phyloP scores from a whole-genome alignment of 2,113 vertebrate genomes.

The Engystomops pustulosus region DNA sequence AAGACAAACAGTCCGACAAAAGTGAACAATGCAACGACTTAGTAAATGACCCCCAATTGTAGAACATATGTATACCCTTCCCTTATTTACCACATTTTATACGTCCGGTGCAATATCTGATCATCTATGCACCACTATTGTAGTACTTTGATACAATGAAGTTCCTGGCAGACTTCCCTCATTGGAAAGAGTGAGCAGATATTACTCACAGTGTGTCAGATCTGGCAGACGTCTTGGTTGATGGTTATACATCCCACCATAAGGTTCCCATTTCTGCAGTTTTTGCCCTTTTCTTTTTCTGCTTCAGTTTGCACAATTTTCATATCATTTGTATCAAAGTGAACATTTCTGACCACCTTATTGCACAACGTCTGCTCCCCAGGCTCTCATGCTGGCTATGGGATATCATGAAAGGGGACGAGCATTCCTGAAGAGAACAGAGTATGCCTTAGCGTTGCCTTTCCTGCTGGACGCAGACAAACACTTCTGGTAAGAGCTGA shows the following conservation, averaged over 20 bases:
- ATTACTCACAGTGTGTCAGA: conserved; percentile 7
- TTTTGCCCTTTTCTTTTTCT: conserved; percentile 5
- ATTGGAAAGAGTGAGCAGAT: conserved; percentile 15
- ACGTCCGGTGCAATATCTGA: conserved; percentile 3
- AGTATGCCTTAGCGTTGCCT: conserved; percentile 84
- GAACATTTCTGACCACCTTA: conserved; percentile 10
- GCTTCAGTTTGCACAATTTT: conserved; percentile 5
- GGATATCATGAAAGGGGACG: conserved; percentile 95
- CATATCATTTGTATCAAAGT: background rate
- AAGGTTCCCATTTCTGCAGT: background rate
- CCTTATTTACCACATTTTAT: background rate
- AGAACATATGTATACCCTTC: background rate
- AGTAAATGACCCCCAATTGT: no score
- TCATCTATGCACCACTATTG: background rate
- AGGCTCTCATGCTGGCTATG: conserved; percentile 96
- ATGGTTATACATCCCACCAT: background rate
- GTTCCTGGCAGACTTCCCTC: background rate
- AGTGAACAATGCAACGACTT: no score
- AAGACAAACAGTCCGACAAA: no score
- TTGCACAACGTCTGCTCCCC: conserved; percentile 50
- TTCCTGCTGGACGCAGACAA: conserved; percentile 90
- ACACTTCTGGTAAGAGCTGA: conserved; percentile 84
- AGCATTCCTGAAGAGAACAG: conserved; percentile 91
- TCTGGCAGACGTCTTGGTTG: conserved; percentile 20
- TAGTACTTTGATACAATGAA: background rate